Conservation (phyloP, 2,113 vertebrate genomes). For the Chascanopsetta lugubris region DNA sequence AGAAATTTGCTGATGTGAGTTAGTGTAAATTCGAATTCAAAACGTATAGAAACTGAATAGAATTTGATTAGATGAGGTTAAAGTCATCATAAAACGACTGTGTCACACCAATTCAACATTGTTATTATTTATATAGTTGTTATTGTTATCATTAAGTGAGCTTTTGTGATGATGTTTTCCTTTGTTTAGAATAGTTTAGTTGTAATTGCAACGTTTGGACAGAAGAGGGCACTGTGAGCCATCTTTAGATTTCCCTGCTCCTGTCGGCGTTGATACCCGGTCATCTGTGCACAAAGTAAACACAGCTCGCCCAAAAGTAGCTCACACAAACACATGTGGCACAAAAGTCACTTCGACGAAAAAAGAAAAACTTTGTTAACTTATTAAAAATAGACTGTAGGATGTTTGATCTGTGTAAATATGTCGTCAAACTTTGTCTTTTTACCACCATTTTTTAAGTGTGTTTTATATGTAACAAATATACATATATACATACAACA, state of each 20-base stretch:
- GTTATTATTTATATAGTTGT: neutral
- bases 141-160: too few relatives aligned
- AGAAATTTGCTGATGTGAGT: too few relatives aligned
- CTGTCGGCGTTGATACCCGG: conserved; percentile 27
- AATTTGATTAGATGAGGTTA: too few relatives aligned
- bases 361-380: conserved; percentile 1
- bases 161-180: neutral
- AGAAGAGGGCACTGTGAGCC: conserved; percentile 54
- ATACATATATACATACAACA: too few relatives aligned
- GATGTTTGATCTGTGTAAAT: conserved; percentile 1
- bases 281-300: conserved; percentile 46
- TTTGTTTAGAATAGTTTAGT: neutral
- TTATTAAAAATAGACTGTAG: neutral
- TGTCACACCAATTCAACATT: neutral
- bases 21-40: too few relatives aligned
- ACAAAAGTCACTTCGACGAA: neutral
- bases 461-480: too few relatives aligned
- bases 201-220: neutral
- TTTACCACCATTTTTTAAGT: too few relatives aligned
- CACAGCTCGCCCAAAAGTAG: neutral
- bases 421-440: neutral
- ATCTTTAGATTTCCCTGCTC: conserved; percentile 37
- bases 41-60: too few relatives aligned
- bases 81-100: too few relatives aligned
- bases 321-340: neutral